Evolutionary conservation across 2,888 invertebrate genomes (phyloP), one percentile per base, ranked within the genome.

Genomic region (Notodonta dromedarius): DNA sequence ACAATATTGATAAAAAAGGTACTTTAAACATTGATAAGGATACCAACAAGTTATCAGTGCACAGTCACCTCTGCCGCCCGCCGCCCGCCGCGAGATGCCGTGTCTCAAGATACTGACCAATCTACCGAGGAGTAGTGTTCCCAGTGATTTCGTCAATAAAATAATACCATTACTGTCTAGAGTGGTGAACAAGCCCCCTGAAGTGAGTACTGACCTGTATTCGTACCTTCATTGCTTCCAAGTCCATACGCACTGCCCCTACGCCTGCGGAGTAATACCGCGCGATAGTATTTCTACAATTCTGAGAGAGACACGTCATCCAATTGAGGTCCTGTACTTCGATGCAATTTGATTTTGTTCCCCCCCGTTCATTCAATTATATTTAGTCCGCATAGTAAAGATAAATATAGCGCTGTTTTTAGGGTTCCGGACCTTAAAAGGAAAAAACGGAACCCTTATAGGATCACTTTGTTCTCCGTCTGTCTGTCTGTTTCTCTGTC

Each of bases 51-150:
- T 14, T 50, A 50, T 50, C 50, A 50, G 16, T 16, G 50, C 14
- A 8, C 14, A 8, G 50, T 50, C 16, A 3, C 50, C 48, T n/a
- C 14, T 2, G 13, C n/a, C 46, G 46, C 46, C 42, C 2, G 5
- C 8, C 42, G 2, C 2, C 42, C 42, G 35, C 42, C 42, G 42
- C 42, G 73, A 70, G 60, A 91, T 91, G 91, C 91, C 91, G 60
- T 84, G 84, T 54, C 70, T 91, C 48, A 90, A 80, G 64, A 84
- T 91, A 24, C 68, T 88, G 3, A 91, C 91, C 0, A 91, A 88
- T 65, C 48, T 91, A 3, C 72, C 85, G 0, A 84, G 70, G 44
- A 77, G 60, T 5, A 74, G 79, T n/a, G 82, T 91, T 6, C 89
- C 90, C 0, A 70, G 66, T 12, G 83, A 86, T 70, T 90, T 91